Evolutionary conservation across 2,888 invertebrate genomes (phyloP).

Genomic region (Arctia plantaginis): DNA sequence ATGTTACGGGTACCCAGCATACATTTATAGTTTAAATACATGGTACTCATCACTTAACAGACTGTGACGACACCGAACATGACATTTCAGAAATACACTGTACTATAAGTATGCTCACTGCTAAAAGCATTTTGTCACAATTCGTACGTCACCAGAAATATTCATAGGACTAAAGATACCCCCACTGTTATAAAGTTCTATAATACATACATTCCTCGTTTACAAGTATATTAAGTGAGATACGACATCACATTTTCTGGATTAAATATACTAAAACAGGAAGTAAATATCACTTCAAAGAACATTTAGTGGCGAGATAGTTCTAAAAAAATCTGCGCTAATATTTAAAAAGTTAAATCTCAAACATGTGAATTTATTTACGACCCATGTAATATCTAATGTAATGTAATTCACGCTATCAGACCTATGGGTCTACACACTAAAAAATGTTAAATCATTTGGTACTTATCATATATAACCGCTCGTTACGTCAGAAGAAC

Average conservation of each 20-base stretch:
- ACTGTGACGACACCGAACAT: slow-evolving; percentile 44
- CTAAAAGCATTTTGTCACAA: slow-evolving; percentile 18
- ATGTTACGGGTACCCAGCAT: background rate
- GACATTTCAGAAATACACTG: slow-evolving; percentile 56
- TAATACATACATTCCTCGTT: slow-evolving; percentile 31
- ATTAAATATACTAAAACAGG: no score
- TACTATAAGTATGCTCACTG: slow-evolving; percentile 34
- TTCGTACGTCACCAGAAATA: slow-evolving; percentile 46
- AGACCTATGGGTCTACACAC: background rate
- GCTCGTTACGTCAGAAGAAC: no score
- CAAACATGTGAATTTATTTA: no score
- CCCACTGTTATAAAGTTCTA: slow-evolving; percentile 26
- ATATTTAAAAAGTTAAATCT: no score
- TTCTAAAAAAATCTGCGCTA: no score
- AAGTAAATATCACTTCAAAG: no score
- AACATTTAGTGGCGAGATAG: no score
- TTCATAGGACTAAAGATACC: slow-evolving; percentile 49
- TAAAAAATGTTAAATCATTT: background rate
- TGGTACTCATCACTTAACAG: slow-evolving; percentile 57
- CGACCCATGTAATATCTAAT: background rate
- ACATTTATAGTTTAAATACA: background rate
- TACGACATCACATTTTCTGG: background rate
- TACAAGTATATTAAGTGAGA: slow-evolving; percentile 38
- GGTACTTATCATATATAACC: background rate
- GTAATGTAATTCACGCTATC: no score